Evolutionary conservation across 2,113 vertebrate species (phyloP), one percentile per base, ranked within the genome.

Genomic region (Anhinga anhinga): DNA sequence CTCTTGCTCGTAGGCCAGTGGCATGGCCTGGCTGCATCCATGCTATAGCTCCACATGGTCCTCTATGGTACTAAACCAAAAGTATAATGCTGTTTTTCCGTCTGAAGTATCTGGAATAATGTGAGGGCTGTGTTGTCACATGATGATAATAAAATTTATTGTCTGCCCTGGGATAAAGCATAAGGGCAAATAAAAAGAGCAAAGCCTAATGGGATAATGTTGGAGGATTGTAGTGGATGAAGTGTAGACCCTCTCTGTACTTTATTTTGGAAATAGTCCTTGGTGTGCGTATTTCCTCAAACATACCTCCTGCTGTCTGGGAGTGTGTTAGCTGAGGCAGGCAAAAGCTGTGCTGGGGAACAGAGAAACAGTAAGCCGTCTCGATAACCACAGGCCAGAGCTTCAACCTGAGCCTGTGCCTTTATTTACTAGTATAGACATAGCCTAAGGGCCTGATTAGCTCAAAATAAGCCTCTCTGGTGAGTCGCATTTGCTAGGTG

Each of bases 361-460:
- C 7, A 13, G 20, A 11, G 8, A 65, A 52, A 47, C 44, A 56
- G 56, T 47, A 63, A 82, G 17, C 44, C 49, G 49, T 69, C 78
- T 72, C 56, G 62, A 45, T 76, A 94, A 92, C 77, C 2, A 0
- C 49, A 49, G 70, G 23, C 84, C 84, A 85, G 52, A 76, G 19
- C 47, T 89, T 94, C 93, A 79, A 2, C 40, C 71, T 72, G 62
- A 52, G 44, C 29, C 66, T 90, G 44, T 36, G 58, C 40, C 38
- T 91, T 78, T 70, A 45, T 93, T 96, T 86, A 88, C 61, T 53
- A 71, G 55, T 50, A 59, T 80, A 96, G 95, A 91, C 70, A 73
- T 50, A 85, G 92, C 84, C 91, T 79, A 15, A 93, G 61, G 93
- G 73, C 34, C 52, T 94, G 70, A 94, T 95, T 89, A 93, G 34